phyloP scores from a whole-genome alignment of 2,888 invertebrate genomes.

The Notodonta ziczac region DNA sequence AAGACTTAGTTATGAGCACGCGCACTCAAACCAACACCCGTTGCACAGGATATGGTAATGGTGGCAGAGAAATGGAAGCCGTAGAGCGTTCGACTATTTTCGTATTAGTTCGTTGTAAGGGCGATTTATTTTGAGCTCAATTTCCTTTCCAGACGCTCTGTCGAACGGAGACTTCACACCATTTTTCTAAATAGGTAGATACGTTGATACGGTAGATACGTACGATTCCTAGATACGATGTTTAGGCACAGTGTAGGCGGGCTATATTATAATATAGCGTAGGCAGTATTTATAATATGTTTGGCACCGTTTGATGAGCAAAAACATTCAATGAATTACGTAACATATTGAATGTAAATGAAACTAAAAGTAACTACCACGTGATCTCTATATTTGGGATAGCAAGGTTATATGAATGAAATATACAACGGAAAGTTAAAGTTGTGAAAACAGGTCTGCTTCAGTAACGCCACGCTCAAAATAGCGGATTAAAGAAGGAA shows the following conservation, averaged over 20 bases:
- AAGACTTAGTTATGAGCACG: constrained; percentile 52
- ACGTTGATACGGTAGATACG: no score
- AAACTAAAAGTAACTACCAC: constrained; percentile 34
- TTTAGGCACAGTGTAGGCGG: constrained; percentile 45
- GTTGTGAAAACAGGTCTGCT: constrained; percentile 35
- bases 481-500: constrained; percentile 55
- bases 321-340: constrained; percentile 40
- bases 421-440: constrained; percentile 15
- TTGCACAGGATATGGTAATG: constrained; percentile 81
- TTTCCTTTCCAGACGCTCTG: constrained; percentile 71
- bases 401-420: constrained; percentile 16
- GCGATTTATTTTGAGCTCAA: constrained; percentile 81
- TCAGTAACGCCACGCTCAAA: constrained; percentile 48
- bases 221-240: constrained; percentile 28
- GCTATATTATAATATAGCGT: no score
- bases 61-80: constrained; percentile 74
- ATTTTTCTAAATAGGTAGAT: constrained; percentile 39
- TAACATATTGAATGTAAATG: constrained; percentile 28
- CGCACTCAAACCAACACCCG: constrained; percentile 58
- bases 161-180: constrained; percentile 48
- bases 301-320: constrained; percentile 19
- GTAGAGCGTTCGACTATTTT: constrained; percentile 76
- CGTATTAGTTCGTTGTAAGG: constrained; percentile 74
- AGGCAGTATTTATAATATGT: constrained; percentile 35
- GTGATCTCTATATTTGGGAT: constrained; percentile 18